phyloP scores from a whole-genome alignment of 2,797 vertebrate genomes.

The Poecilia gillii region DNA sequence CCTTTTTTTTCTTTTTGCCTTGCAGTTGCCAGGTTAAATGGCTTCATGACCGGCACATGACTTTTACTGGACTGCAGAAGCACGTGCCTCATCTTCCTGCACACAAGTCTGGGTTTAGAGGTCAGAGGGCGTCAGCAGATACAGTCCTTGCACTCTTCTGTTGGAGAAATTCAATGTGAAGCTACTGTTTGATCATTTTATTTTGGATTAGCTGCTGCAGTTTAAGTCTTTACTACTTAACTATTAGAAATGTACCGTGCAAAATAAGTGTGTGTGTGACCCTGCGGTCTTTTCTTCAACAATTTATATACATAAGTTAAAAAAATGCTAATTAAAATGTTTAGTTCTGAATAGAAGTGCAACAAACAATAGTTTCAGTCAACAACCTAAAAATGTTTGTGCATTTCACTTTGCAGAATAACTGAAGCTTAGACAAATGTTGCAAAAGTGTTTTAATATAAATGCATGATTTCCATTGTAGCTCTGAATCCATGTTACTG shows the following conservation, averaged over 20 bases:
- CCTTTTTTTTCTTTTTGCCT: background rate
- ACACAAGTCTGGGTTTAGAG: slow-evolving; percentile 2
- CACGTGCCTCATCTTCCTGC: background rate
- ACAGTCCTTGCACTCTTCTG: background rate
- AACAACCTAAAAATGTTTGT: background rate
- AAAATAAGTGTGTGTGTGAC: background rate
- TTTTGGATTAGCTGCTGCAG: background rate
- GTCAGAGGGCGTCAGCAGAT: background rate
- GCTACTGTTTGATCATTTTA: background rate
- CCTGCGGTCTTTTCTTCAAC: background rate
- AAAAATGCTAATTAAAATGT: background rate
- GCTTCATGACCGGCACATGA: slow-evolving; percentile 2
- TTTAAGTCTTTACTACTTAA: background rate
- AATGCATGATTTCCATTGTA: background rate
- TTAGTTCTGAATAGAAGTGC: background rate
- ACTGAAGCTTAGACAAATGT: background rate
- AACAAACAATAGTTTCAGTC: background rate
- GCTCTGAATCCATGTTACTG: background rate
- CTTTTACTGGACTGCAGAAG: background rate
- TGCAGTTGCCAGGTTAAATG: background rate
- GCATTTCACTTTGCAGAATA: background rate
- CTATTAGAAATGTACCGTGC: background rate
- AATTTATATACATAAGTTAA: background rate
- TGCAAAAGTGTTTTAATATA: background rate
- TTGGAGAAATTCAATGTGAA: background rate